Base-by-base conservation (phyloP, 2,888 invertebrate species). In the Lithophane socia region DNA sequence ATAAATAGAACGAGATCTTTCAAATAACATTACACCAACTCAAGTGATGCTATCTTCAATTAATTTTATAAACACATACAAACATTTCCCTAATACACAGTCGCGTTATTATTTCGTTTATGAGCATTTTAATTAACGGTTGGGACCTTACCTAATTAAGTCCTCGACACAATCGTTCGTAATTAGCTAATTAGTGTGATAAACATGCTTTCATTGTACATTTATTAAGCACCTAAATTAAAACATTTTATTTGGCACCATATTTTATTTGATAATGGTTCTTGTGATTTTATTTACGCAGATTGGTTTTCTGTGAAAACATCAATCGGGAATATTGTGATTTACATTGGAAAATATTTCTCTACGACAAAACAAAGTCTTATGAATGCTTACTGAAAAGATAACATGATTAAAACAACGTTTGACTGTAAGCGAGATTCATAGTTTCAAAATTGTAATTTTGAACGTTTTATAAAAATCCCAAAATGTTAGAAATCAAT, bases 101-200 rank as follows among this genome's bases (percentile, higher is more conserved):
- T 82, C 47, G 12, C 67, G 60, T 73, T 75, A 80, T 84, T 78
- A 80, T 80, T 77, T 73, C 75, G 73, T 83, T 80, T 70, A 79
- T 61, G 73, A 72, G 66, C 24, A 86, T 86, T 87, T 84, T 84
- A 88, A 87, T 87, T 84, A 79, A 82, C 74, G 74, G 68, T 54
- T 66, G 77, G 71, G 70, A 72, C 79, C 73, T 80, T 73, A 75
- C 63, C 72, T 88, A 88, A 88, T 89, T 84, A 87, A 82, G 77
- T 82, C 66, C 71, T 77, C 69, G 75, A 76, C 84, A 79, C 86
- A 87, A 86, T 84, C 80, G 79, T 73, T 69, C 63, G 76, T 84
- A 88, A 89, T 89, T 87, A 88, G 75, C 77, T 86, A 87, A 89
- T 87, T 84, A 89, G 77, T 52, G 77, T 71, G 73, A 80, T 82